A percentile compares a stretch with the other conserved stretches of the same genome.
Conservation (phyloP, 2,113 vertebrate species). For the Cervus canadensis region DNA sequence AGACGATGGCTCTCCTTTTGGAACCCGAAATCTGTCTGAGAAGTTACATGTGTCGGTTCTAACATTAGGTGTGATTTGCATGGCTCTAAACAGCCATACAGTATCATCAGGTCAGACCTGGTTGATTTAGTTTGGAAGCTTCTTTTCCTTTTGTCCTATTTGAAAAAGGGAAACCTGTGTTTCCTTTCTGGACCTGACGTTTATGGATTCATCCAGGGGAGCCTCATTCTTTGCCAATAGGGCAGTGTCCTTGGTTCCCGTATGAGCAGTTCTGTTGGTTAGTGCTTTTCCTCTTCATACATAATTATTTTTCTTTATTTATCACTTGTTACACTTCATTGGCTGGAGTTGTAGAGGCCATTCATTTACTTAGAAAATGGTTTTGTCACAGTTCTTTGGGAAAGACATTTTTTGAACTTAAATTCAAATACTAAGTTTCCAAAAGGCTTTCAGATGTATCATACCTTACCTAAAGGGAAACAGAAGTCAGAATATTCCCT, state of each 20-base stretch:
- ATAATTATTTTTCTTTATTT: conserved; percentile 15
- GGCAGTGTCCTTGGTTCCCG: not conserved
- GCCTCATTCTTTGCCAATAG: conserved; percentile 1
- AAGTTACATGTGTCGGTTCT: conserved; percentile 7
- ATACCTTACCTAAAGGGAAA: not conserved
- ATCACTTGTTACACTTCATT: not conserved
- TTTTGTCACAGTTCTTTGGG: not conserved
- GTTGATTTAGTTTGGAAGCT: conserved; percentile 34
- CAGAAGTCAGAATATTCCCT: not conserved
- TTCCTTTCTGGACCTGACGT: conserved; percentile 33
- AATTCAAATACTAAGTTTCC: not conserved
- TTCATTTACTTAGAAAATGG: not conserved
- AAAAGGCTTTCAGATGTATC: not conserved
- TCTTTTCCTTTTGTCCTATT: conserved; percentile 53
- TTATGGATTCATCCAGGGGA: conserved; percentile 28
- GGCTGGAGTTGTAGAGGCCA: not conserved
- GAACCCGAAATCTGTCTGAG: not conserved
- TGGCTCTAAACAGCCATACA: not conserved
- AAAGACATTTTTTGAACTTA: conserved; percentile 25
- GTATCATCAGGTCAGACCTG: not conserved
- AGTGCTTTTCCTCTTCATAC: conserved; percentile 41
- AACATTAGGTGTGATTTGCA: not conserved
- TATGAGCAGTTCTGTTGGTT: not conserved
- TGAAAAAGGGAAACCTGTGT: conserved; percentile 7
- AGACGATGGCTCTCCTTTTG: not conserved